These are phyloP conservation scores for Ictalurus punctatus DNA, from an alignment of 2,113 vertebrate genomes.

Conservation along the genomic window DNA sequence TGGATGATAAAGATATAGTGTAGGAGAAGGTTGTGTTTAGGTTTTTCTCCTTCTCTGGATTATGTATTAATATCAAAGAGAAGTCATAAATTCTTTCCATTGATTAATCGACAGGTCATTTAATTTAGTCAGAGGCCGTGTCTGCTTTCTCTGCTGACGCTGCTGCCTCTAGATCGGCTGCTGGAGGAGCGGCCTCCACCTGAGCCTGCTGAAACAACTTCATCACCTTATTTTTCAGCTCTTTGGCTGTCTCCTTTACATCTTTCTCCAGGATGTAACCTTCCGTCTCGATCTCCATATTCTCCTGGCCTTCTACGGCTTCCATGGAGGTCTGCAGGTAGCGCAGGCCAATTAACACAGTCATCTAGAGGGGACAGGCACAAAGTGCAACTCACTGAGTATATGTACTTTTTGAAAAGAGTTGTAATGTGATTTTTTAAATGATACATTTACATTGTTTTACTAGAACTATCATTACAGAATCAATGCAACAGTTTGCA, in stretches of 20 bases:
- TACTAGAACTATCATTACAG: neutral
- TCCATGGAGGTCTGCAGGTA: conserved; percentile 83
- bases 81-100: neutral
- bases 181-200: conserved; percentile 58
- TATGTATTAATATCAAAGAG: conserved; percentile 19
- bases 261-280: conserved; percentile 81
- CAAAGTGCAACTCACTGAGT: neutral
- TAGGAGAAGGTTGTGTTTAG: neutral
- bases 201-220: conserved; percentile 62
- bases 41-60: conserved; percentile 3
- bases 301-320: conserved; percentile 70
- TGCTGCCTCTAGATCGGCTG: neutral
- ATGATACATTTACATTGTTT: neutral
- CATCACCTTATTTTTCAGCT: conserved; percentile 56
- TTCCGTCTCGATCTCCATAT: conserved; percentile 74
- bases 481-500: neutral
- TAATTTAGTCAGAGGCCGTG: conserved; percentile 64
- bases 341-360: conserved; percentile 76
- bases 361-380: conserved; percentile 59
- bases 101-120: neutral
- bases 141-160: conserved; percentile 57
- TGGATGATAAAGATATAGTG: neutral
- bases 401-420: neutral
- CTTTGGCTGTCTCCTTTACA: conserved; percentile 74
- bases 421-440: neutral